Evolutionary conservation across 2,113 vertebrate genomes (phyloP).

Genomic region (Notarius quadriscutis): DNA sequence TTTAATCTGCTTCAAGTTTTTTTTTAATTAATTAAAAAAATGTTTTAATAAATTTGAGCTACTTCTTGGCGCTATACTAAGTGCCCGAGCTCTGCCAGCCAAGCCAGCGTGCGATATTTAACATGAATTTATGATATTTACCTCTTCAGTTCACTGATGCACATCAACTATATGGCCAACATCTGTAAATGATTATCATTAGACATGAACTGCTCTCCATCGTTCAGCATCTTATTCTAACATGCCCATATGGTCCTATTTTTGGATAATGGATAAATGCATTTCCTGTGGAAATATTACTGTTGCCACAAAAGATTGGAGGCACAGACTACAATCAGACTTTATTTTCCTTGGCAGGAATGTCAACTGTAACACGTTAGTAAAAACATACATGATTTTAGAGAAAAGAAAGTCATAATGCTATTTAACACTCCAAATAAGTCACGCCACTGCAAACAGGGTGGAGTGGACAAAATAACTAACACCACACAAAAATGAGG

Average conservation of each 20-base stretch:
- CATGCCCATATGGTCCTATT: constrained; percentile 6
- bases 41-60: background rate
- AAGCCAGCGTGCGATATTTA: background rate
- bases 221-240: constrained; percentile 4
- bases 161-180: constrained; percentile 26
- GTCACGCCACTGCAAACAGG: constrained; percentile 13
- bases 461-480: constrained; percentile 10
- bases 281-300: constrained; percentile 35
- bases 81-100: background rate
- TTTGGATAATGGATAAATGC: constrained; percentile 20
- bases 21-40: constrained; percentile 25
- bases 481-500: background rate
- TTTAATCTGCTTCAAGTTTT: constrained; percentile 44
- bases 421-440: constrained; percentile 7
- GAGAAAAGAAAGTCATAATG: background rate
- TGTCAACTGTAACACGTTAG: constrained; percentile 1
- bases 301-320: constrained; percentile 5
- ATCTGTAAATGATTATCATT: constrained; percentile 21
- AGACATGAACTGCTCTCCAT: background rate
- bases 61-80: constrained; percentile 21
- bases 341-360: constrained; percentile 11
- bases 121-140: constrained; percentile 12
- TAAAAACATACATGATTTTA: background rate
- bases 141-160: background rate
- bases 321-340: background rate